These are phyloP conservation scores for Turritopsis dohrnii DNA, from an alignment of 30 jellyfish, hydroid and myxozoan genomes.

Conservation along the genomic window DNA sequence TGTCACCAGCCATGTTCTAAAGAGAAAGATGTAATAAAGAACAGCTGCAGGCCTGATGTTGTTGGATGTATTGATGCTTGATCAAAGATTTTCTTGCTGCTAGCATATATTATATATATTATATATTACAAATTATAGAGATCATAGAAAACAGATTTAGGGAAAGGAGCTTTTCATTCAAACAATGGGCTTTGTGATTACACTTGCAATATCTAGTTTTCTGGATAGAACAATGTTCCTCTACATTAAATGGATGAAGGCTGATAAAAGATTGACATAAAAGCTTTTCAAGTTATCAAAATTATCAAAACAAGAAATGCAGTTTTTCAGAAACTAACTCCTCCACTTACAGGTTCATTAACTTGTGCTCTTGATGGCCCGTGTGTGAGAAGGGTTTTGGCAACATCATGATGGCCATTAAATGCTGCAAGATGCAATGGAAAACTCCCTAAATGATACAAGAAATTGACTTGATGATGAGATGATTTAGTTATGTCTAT, in stretches of 20 bases:
- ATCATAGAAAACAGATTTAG: no score
- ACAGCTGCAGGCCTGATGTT: not conserved
- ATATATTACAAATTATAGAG: no score
- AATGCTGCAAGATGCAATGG: slow-evolving; percentile 98
- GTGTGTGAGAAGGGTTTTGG: slow-evolving; percentile 49
- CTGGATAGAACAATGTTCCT: no score
- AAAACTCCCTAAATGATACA: slow-evolving; percentile 62
- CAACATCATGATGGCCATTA: slow-evolving; percentile 91
- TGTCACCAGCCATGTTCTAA: slow-evolving; percentile 71
- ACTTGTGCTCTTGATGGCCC: slow-evolving; percentile 98
- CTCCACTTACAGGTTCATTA: slow-evolving; percentile 72
- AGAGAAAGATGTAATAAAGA: not conserved
- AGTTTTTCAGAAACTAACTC: no score
- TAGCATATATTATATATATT: no score
- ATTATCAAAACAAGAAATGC: no score
- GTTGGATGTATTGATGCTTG: not conserved
- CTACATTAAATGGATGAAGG: no score
- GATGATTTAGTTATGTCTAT: not conserved
- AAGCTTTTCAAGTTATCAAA: no score
- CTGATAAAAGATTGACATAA: no score
- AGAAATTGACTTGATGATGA: not conserved
- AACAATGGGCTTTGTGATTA: no score
- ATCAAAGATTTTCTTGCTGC: not conserved
- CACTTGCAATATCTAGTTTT: no score
- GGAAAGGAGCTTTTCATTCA: no score